phyloP scores from a whole-genome alignment of 2,113 vertebrate genomes.

The Vulpes vulpes region DNA sequence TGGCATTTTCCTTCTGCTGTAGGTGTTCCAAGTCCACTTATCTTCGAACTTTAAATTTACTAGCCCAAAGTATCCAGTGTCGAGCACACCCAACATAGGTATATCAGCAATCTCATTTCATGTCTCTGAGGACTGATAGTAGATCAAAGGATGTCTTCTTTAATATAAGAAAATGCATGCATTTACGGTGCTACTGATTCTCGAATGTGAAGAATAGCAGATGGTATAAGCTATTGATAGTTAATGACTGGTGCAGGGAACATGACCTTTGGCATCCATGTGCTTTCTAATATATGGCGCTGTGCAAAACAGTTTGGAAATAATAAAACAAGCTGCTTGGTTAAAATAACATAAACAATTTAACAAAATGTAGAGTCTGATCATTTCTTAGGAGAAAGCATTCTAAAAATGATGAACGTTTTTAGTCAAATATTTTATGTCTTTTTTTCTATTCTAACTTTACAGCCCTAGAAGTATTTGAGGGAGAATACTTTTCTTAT shows the following conservation, averaged over 20 bases:
- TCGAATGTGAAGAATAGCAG: conserved; percentile 2
- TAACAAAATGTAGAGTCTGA: background rate
- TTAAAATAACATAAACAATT: background rate
- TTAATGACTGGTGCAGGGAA: background rate
- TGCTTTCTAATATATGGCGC: background rate
- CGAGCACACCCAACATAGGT: background rate
- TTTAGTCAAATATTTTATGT: background rate
- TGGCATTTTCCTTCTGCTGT: background rate
- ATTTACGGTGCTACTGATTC: background rate
- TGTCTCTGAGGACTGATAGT: background rate
- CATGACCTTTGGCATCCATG: background rate
- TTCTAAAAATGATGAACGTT: background rate
- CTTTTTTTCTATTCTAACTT: background rate
- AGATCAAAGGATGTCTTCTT: background rate
- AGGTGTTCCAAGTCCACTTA: background rate
- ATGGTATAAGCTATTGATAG: background rate
- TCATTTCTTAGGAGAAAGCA: background rate
- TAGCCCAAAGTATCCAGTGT: background rate
- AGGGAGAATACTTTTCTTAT: background rate
- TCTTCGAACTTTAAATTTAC: background rate
- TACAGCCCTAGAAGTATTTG: background rate
- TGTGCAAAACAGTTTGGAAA: conserved; percentile 14
- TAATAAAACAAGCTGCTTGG: conserved; percentile 15
- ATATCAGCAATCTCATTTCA: background rate
- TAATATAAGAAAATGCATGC: background rate